A percentile compares a stretch with the other conserved stretches of the same genome.
phyloP scores from a whole-genome alignment of 1,140 invertebrate genomes.

The Battus philenor region DNA sequence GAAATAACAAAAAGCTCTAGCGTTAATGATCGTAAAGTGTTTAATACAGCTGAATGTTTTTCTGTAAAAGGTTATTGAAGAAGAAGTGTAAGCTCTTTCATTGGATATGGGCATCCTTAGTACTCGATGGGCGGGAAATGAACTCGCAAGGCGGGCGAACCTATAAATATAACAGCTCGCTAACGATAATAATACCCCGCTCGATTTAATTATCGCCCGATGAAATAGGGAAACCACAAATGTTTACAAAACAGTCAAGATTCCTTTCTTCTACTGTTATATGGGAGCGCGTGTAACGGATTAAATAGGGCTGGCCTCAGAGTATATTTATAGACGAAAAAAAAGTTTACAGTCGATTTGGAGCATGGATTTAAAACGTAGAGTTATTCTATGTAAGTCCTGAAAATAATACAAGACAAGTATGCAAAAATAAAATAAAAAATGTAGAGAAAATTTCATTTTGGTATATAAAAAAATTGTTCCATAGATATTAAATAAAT shows the following conservation, averaged over 20 bases:
- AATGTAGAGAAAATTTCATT: too few relatives aligned
- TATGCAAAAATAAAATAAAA: too few relatives aligned
- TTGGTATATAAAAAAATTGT: too few relatives aligned
- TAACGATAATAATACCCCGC: conserved; percentile 50
- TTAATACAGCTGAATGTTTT: neutral
- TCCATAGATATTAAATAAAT: too few relatives aligned
- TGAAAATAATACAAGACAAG: too few relatives aligned
- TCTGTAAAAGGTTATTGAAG: conserved; percentile 10
- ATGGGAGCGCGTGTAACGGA: conserved; percentile 9
- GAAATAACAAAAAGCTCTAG: too few relatives aligned
- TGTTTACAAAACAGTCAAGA: conserved; percentile 20
- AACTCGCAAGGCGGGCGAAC: conserved; percentile 34
- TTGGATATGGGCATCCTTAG: conserved; percentile 47
- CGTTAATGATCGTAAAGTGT: too few relatives aligned
- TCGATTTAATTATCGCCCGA: conserved; percentile 52
- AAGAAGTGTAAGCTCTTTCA: conserved; percentile 35
- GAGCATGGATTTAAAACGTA: too few relatives aligned
- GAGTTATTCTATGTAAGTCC: too few relatives aligned
- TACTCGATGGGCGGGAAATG: conserved; percentile 53
- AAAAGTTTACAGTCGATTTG: too few relatives aligned
- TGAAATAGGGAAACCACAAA: conserved; percentile 38
- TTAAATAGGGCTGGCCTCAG: too few relatives aligned
- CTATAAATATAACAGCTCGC: conserved; percentile 53
- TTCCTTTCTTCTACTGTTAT: conserved; percentile 19
- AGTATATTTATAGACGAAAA: too few relatives aligned